Percentiles rank a stretch among this genome's conserved stretches.
Evolutionary conservation across 1,140 invertebrate genomes (phyloP).

Genomic region (Ostrea edulis): DNA sequence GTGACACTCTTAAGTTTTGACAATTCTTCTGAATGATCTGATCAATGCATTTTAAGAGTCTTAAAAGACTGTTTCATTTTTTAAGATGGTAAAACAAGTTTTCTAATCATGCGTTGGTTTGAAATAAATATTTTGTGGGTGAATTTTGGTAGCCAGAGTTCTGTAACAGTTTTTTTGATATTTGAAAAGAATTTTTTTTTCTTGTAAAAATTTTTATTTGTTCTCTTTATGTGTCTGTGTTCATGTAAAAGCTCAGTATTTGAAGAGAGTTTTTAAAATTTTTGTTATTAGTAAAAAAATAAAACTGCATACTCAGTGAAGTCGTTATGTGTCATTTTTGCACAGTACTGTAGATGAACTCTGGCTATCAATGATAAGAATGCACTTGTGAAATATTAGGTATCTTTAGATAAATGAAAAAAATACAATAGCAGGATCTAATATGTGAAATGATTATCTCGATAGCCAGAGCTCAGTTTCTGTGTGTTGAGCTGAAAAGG

Average conservation of each 20-base stretch:
- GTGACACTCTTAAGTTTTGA: too few species aligned
- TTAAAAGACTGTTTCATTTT: background rate
- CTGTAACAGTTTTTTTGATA: background rate
- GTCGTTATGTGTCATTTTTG: conserved; percentile 33
- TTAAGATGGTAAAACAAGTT: background rate
- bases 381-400: background rate
- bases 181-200: background rate
- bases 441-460: too few species aligned
- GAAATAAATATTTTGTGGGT: background rate
- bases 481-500: background rate
- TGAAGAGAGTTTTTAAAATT: background rate
- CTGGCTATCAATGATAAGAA: conserved; percentile 43
- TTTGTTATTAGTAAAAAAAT: conserved; percentile 26
- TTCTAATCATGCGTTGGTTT: background rate
- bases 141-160: conserved; percentile 28
- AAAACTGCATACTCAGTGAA: background rate
- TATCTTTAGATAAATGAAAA: background rate
- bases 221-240: background rate
- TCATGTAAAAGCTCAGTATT: conserved; percentile 14
- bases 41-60: background rate
- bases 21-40: background rate
- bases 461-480: conserved; percentile 7
- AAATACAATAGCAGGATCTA: too few species aligned
- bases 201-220: background rate
- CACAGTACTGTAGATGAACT: conserved; percentile 44